A percentile compares a stretch with the other conserved stretches of the same genome.
These are phyloP conservation scores for Lydus trimaculatus DNA, from an alignment of 2,888 invertebrate genomes.

Conservation along the genomic window DNA sequence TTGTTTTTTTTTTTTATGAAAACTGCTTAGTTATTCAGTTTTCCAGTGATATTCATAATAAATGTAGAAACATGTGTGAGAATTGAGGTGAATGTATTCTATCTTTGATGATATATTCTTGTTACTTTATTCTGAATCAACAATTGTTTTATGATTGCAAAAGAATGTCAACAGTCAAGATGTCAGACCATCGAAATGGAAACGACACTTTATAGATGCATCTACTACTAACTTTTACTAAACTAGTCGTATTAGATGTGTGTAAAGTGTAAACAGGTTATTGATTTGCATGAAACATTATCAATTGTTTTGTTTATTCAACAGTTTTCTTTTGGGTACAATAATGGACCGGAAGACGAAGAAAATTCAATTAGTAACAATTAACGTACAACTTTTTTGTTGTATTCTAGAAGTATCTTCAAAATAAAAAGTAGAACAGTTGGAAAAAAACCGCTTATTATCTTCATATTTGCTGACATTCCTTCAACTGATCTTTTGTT, in stretches of 20 bases:
- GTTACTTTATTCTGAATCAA: neutral
- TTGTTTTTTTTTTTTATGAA: neutral
- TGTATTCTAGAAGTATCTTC: neutral
- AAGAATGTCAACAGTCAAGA: conserved; percentile 33
- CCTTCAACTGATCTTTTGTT: too few relatives aligned
- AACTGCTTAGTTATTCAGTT: neutral
- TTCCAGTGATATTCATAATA: too few relatives aligned
- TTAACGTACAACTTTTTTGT: neutral
- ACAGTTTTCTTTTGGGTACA: too few relatives aligned
- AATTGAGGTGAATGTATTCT: neutral
- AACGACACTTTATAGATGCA: conserved; percentile 21
- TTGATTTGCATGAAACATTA: neutral
- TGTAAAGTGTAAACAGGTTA: conserved; percentile 4
- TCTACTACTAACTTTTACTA: neutral
- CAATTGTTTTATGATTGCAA: conserved; percentile 6
- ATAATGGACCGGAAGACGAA: neutral
- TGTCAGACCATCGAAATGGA: conserved; percentile 42
- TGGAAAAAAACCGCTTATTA: neutral
- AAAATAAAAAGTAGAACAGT: neutral
- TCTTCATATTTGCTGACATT: too few relatives aligned
- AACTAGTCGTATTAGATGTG: neutral
- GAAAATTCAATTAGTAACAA: neutral
- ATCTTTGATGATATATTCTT: neutral
- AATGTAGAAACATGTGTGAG: neutral
- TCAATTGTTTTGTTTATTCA: neutral